These are phyloP conservation scores for Neoarius graeffei DNA, from an alignment of 2,113 vertebrate species.

Conservation along the genomic window DNA sequence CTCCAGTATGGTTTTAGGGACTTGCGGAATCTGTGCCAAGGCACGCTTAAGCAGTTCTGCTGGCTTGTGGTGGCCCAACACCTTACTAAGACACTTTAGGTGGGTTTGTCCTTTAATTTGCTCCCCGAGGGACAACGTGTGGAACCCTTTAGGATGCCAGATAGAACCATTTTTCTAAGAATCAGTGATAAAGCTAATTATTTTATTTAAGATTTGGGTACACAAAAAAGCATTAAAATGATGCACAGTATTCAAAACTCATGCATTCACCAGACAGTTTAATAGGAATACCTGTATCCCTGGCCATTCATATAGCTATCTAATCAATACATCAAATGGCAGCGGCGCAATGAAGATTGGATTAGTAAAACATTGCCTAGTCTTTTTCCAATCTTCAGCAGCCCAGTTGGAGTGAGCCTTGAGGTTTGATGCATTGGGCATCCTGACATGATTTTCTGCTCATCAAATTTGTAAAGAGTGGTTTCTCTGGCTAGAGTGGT, in stretches of 20 bases:
- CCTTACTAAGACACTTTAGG: not conserved
- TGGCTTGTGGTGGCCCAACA: not conserved
- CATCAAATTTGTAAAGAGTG: not conserved
- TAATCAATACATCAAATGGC: not conserved
- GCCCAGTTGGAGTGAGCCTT: not conserved
- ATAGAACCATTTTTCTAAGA: not conserved
- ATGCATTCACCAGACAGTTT: not conserved
- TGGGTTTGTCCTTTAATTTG: not conserved
- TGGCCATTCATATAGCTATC: not conserved
- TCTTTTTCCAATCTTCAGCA: not conserved
- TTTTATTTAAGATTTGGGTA: not conserved
- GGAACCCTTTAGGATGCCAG: not conserved
- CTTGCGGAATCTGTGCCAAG: not conserved
- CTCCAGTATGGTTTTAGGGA: not conserved
- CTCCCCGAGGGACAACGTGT: not conserved
- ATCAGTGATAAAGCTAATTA: not conserved
- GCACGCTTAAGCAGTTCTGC: not conserved
- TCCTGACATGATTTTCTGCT: not conserved
- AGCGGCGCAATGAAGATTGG: not conserved
- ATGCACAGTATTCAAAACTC: not conserved
- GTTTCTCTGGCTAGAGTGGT: not conserved
- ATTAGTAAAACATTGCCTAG: not conserved
- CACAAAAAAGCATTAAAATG: not conserved
- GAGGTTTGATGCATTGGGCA: not conserved
- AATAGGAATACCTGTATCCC: not conserved